phyloP scores from a whole-genome alignment of 2,888 invertebrate species.

The Drosophila acutilabella region DNA sequence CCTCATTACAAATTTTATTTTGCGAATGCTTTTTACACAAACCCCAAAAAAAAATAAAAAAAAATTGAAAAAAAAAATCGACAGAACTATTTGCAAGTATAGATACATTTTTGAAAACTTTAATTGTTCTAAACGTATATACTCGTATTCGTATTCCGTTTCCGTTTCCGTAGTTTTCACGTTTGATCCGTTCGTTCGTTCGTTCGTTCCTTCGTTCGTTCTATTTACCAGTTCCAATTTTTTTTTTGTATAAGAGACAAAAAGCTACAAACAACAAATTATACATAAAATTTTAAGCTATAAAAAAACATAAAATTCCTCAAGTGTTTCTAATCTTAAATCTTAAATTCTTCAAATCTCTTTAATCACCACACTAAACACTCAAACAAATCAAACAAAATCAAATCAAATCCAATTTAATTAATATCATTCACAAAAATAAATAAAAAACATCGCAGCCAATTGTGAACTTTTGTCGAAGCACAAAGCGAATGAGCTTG shows the following conservation, averaged over 20 bases:
- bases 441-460: conserved; percentile 35
- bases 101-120: conserved; percentile 11
- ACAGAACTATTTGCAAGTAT: not conserved
- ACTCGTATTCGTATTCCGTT: conserved; percentile 41
- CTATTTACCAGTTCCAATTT: conserved; percentile 52
- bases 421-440: conserved; percentile 29
- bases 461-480: conserved; percentile 32
- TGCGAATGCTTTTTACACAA: conserved; percentile 42
- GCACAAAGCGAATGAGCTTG: conserved; percentile 37
- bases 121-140: conserved; percentile 26
- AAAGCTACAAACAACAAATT: conserved; percentile 13
- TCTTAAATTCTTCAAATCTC: conserved; percentile 48
- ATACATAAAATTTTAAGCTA: not conserved
- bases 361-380: conserved; percentile 41
- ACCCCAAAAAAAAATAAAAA: not conserved
- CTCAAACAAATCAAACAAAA: conserved; percentile 32
- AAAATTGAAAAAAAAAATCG: not conserved
- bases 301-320: conserved; percentile 7
- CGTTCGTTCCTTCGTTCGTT: conserved; percentile 53
- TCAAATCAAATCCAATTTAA: conserved; percentile 24
- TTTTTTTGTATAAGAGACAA: conserved; percentile 29
- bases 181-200: conserved; percentile 58
- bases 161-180: conserved; percentile 61
- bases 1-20: conserved; percentile 4
- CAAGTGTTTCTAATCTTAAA: conserved; percentile 46